phyloP scores from a whole-genome alignment of 1,140 invertebrate genomes.

The Yoshiicerus persimilis region DNA sequence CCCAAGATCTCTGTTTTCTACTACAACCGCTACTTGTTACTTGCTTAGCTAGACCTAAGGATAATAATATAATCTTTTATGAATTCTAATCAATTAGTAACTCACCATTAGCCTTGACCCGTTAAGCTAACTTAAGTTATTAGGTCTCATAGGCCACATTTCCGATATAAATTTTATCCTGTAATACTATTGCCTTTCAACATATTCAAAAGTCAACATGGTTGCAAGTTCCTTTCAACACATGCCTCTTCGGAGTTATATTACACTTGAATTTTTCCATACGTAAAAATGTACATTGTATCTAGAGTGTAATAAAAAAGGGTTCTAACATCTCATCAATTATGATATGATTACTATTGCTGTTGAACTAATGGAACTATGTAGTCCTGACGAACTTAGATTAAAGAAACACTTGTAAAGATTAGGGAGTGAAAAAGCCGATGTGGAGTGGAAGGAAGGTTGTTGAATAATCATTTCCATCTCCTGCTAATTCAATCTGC shows the following conservation, averaged over 20 bases:
- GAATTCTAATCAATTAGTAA: constrained; percentile 5
- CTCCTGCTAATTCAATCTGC: constrained; percentile 14
- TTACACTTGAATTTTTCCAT: no score
- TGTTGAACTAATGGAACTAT: neutral
- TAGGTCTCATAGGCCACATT: neutral
- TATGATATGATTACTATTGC: neutral
- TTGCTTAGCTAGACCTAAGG: neutral
- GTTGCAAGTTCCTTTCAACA: neutral
- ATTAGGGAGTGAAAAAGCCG: neutral
- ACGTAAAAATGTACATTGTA: no score
- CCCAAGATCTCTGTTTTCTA: neutral
- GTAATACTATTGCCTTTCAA: no score
- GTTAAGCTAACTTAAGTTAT: neutral
- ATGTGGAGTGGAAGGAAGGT: neutral
- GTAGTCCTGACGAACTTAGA: neutral
- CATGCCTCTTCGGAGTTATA: no score
- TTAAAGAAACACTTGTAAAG: neutral
- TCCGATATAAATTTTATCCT: neutral
- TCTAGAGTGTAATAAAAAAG: neutral
- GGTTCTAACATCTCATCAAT: neutral
- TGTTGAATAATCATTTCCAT: neutral
- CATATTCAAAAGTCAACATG: no score
- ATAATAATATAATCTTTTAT: neutral
- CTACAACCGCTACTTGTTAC: neutral
- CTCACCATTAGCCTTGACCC: constrained; percentile 1